phyloP scores from a whole-genome alignment of 2,797 vertebrate genomes.

The Anabacerthia variegaticeps region DNA sequence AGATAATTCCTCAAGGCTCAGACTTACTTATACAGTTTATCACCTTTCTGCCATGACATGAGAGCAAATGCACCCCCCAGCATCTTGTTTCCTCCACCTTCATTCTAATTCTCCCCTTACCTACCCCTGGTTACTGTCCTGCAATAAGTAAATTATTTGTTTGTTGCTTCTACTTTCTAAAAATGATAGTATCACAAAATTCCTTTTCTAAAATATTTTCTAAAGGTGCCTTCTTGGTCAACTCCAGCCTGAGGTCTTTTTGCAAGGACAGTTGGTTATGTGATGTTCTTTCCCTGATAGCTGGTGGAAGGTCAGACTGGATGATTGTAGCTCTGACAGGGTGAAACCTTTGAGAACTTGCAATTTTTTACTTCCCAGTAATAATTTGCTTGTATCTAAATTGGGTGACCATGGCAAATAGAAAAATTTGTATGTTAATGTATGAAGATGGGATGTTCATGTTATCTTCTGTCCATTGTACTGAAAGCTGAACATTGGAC shows the following conservation, averaged over 20 bases:
- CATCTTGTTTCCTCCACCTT: not conserved
- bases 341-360: not conserved
- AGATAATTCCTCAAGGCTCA: not conserved
- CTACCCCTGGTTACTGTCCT: not conserved
- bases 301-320: not conserved
- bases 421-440: not conserved
- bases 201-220: not conserved
- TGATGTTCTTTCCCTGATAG: not conserved
- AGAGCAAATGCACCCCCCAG: not conserved
- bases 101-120: not conserved
- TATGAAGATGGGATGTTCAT: not conserved
- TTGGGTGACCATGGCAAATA: not conserved
- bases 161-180: not conserved
- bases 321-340: not conserved
- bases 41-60: accelerated
- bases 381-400: not conserved
- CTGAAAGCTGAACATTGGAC: not conserved
- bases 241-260: not conserved
- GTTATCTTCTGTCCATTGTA: not conserved
- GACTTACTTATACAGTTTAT: not conserved
- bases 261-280: not conserved
- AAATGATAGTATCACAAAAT: not conserved
- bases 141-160: not conserved
- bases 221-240: not conserved
- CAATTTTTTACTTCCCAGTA: not conserved